These are phyloP conservation scores for Malaclemys terrapin DNA, from an alignment of 2,113 vertebrate genomes.

Conservation along the genomic window DNA sequence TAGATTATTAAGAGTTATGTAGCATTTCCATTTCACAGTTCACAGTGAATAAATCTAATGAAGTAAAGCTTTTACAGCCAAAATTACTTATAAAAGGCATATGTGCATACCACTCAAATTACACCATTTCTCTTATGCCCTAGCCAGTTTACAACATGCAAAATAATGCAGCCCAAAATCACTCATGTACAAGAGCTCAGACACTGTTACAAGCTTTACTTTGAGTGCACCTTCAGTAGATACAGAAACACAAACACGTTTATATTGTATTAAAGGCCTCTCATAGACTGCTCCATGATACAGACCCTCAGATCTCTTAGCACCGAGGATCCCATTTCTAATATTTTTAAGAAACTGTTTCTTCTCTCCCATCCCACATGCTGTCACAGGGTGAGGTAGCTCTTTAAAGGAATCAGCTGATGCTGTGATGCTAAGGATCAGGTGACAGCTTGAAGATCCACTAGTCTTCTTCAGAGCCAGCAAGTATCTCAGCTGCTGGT, in stretches of 20 bases:
- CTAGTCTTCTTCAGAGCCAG: not conserved
- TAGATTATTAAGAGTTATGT: not conserved
- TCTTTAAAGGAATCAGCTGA: not conserved
- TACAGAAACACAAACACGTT: not conserved
- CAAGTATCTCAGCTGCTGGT: not conserved
- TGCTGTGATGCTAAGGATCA: not conserved
- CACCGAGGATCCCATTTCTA: not conserved
- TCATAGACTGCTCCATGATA: not conserved
- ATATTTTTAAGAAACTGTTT: conserved; percentile 10
- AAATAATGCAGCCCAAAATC: not conserved
- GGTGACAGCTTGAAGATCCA: not conserved
- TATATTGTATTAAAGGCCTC: not conserved
- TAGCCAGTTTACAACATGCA: not conserved
- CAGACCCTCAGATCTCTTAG: not conserved
- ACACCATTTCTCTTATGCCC: not conserved
- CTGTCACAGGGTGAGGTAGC: not conserved
- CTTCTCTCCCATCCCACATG: not conserved
- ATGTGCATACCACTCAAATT: conserved; percentile 7
- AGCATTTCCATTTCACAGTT: not conserved
- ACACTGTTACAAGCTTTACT: not conserved
- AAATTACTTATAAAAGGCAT: conserved; percentile 15
- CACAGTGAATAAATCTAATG: not conserved
- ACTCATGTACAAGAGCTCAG: not conserved
- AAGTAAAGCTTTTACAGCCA: not conserved
- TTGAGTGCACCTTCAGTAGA: not conserved